phyloP scores from a whole-genome alignment of 2,888 invertebrate genomes.

The Dexiosoma caninum region DNA sequence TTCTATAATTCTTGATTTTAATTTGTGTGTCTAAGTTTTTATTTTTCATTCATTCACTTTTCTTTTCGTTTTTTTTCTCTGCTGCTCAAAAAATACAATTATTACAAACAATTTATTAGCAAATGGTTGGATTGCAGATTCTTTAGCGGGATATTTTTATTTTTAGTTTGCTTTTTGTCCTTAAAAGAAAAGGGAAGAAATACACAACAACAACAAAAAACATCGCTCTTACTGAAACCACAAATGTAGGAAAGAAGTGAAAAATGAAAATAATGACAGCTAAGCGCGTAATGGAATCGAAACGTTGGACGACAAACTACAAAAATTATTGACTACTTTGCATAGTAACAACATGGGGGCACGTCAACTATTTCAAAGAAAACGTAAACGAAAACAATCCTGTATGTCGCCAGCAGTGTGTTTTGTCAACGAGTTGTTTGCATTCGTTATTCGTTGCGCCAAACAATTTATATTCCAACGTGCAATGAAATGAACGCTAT shows the following conservation, averaged over 20 bases:
- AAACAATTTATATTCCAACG: constrained; percentile 68
- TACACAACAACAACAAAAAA: constrained; percentile 8
- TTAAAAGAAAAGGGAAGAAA: constrained; percentile 16
- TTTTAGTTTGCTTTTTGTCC: constrained; percentile 21
- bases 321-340: not conserved
- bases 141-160: not conserved
- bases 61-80: not conserved
- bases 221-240: not conserved
- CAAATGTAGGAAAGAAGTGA: not conserved
- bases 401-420: constrained; percentile 9
- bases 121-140: constrained; percentile 35
- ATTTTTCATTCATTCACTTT: not conserved
- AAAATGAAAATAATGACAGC: not conserved
- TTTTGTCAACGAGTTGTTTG: not conserved
- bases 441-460: constrained; percentile 43
- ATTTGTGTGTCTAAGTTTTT: constrained; percentile 33
- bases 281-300: not conserved
- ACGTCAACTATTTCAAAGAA: too few species aligned
- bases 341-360: not conserved
- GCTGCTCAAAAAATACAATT: constrained; percentile 39
- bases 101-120: constrained; percentile 59
- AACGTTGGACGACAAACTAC: not conserved
- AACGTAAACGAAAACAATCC: not conserved
- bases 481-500: constrained; percentile 69
- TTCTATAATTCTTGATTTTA: constrained; percentile 58